Conservation (phyloP, 2,113 vertebrate species). For the Girardinichthys multiradiatus region DNA sequence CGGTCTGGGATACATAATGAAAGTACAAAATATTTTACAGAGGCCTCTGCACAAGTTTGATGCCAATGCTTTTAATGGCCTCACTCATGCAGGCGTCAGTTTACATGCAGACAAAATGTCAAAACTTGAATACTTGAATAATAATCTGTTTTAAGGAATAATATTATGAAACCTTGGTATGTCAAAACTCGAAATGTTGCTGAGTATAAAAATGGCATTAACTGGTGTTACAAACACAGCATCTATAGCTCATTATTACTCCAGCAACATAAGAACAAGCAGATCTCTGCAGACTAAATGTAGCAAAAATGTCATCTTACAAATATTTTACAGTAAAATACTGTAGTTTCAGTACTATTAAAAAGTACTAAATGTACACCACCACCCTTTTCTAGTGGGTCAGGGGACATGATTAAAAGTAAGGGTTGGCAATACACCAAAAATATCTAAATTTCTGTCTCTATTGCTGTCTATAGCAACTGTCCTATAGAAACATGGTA, state of each 20-base stretch:
- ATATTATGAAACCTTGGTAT: too few relatives aligned
- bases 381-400: background rate
- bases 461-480: too few relatives aligned
- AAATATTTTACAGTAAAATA: background rate
- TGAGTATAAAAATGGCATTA: background rate
- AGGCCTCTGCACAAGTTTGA: background rate
- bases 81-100: background rate
- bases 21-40: background rate
- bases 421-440: background rate
- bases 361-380: background rate
- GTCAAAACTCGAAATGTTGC: background rate
- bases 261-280: too few relatives aligned
- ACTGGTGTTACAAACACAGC: background rate
- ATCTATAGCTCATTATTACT: background rate
- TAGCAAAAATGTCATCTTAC: background rate
- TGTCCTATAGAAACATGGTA: background rate
- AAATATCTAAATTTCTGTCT: background rate
- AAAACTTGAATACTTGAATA: too few relatives aligned
- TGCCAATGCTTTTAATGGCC: too few relatives aligned
- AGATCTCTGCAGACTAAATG: too few relatives aligned
- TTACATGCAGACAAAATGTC: background rate
- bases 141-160: too few relatives aligned
- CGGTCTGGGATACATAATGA: background rate
- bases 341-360: background rate
- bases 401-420: background rate